Evolutionary conservation across 2,797 vertebrate genomes (phyloP).

Genomic region (Acanthurus lineatus): DNA sequence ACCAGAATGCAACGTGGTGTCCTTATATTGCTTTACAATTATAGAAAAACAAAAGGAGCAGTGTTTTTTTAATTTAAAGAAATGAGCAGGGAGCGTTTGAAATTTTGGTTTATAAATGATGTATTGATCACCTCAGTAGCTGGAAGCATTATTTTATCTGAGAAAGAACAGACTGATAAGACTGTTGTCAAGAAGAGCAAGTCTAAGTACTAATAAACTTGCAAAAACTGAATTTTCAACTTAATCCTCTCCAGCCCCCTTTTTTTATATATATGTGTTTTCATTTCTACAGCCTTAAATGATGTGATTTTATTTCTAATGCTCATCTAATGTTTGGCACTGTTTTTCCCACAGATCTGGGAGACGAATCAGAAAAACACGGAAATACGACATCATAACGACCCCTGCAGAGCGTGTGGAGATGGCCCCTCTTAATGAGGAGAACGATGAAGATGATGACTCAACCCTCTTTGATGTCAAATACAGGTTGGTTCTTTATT

Average conservation of each 20-base stretch:
- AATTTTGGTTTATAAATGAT: too few species aligned
- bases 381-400: constrained; percentile 98
- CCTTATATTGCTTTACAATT: neutral
- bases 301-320: neutral
- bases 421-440: constrained; percentile 96
- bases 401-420: constrained; percentile 95
- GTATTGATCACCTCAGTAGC: too few species aligned
- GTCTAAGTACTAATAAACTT: neutral
- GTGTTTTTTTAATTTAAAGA: neutral
- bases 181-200: neutral
- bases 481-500: constrained; percentile 89
- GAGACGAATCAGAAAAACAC: constrained; percentile 92
- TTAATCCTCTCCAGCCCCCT: neutral
- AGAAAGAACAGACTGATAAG: too few species aligned
- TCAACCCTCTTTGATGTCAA: constrained; percentile 97
- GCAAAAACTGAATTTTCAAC: neutral
- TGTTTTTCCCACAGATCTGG: constrained; percentile 85
- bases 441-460: constrained; percentile 95
- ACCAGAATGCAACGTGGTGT: neutral
- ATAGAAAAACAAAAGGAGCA: neutral
- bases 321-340: constrained; percentile 1
- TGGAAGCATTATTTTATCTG: too few species aligned
- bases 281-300: too few species aligned
- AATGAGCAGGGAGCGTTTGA: neutral
- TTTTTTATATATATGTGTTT: neutral